Evolutionary conservation across 2,888 invertebrate genomes (phyloP).

Genomic region (Celastrina argiolus): DNA sequence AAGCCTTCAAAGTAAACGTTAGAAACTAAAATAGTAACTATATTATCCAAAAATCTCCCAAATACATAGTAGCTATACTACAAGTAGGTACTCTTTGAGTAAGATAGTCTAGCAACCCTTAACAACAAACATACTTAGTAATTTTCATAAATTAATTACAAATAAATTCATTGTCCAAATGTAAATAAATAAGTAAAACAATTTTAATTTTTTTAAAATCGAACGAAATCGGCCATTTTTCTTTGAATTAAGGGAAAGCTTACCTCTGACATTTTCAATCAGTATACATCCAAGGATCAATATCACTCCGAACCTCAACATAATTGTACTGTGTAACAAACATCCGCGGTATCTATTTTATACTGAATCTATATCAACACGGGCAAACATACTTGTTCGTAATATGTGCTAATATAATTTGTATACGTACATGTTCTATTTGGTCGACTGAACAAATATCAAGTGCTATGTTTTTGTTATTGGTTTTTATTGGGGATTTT

Average conservation of each 20-base stretch:
- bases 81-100: too few species aligned
- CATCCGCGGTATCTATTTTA: slow-evolving; percentile 49
- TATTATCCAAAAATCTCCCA: too few species aligned
- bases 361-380: slow-evolving; percentile 44
- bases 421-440: background rate
- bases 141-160: too few species aligned
- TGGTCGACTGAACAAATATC: too few species aligned
- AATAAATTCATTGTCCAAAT: too few species aligned
- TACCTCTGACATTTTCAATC: background rate
- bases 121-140: too few species aligned
- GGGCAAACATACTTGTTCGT: slow-evolving; percentile 26
- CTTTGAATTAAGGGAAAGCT: background rate
- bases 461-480: slow-evolving; percentile 8
- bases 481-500: background rate
- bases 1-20: too few species aligned
- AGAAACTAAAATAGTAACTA: too few species aligned
- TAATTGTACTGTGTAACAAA: slow-evolving; percentile 43
- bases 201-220: background rate
- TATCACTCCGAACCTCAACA: slow-evolving; percentile 51
- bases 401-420: slow-evolving; percentile 15
- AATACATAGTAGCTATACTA: too few species aligned
- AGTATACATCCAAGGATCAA: slow-evolving; percentile 29
- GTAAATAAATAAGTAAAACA: background rate
- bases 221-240: background rate
- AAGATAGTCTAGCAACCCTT: too few species aligned